A percentile compares a stretch with the other conserved stretches of the same genome.
Evolutionary conservation across 2,888 invertebrate species (phyloP).

Genomic region (Drosophila buzzatii): DNA sequence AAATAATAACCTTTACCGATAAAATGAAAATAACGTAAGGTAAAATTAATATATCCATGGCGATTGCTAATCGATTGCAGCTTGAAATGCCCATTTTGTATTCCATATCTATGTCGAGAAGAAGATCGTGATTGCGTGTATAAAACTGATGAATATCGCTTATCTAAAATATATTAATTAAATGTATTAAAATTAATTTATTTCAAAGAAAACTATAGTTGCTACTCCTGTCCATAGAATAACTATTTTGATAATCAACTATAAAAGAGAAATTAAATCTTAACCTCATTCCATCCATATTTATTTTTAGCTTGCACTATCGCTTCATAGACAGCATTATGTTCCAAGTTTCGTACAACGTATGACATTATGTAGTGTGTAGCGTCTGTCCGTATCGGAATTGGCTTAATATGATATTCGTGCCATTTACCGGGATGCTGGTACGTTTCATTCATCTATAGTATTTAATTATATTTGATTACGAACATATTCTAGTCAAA

Average conservation of each 20-base stretch:
- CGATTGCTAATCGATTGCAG: conserved; percentile 43
- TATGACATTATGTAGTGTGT: conserved; percentile 88
- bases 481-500: background rate
- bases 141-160: conserved; percentile 91
- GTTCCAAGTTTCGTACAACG: conserved; percentile 88
- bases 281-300: conserved; percentile 90
- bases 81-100: conserved; percentile 84
- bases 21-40: conserved; percentile 36
- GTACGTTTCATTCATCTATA: conserved; percentile 90
- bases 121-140: conserved; percentile 87
- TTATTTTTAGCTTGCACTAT: conserved; percentile 91
- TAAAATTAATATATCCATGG: conserved; percentile 34
- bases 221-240: background rate
- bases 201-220: background rate
- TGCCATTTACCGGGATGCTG: conserved; percentile 91
- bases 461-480: background rate
- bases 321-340: conserved; percentile 90
- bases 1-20: conserved; percentile 48
- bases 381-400: conserved; percentile 83
- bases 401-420: conserved; percentile 86
- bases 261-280: conserved; percentile 2
- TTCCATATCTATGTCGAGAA: conserved; percentile 85
- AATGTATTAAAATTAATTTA: background rate
- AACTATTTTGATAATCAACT: background rate
- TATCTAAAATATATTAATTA: conserved; percentile 85